phyloP scores from a whole-genome alignment of 2,113 vertebrate genomes.

The Perca schrenkii region DNA sequence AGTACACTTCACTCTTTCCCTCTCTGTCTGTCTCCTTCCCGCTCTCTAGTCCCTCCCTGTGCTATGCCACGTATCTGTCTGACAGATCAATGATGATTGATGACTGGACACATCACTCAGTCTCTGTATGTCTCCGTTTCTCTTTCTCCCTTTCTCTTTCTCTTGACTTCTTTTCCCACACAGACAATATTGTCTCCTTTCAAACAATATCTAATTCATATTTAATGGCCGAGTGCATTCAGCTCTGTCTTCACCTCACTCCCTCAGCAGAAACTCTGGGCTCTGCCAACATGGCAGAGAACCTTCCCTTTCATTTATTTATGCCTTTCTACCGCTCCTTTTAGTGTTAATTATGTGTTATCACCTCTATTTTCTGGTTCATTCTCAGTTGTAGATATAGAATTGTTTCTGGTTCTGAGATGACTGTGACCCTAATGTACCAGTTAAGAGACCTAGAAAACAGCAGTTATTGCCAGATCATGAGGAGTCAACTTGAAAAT shows the following conservation, averaged over 20 bases:
- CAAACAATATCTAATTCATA: conserved; percentile 55
- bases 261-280: conserved; percentile 15
- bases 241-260: conserved; percentile 5
- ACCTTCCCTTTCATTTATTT: conserved; percentile 42
- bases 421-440: neutral
- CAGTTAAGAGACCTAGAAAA: conserved; percentile 15
- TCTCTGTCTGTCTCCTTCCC: neutral
- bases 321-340: conserved; percentile 13
- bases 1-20: neutral
- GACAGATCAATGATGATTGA: conserved; percentile 56
- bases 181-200: conserved; percentile 15
- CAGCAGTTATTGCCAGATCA: neutral
- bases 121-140: conserved; percentile 6
- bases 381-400: neutral
- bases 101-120: conserved; percentile 21
- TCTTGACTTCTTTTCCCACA: neutral
- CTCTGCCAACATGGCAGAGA: conserved; percentile 29
- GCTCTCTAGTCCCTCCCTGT: neutral
- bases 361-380: neutral
- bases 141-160: conserved; percentile 7
- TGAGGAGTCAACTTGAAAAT: neutral
- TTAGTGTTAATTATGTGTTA: conserved; percentile 26
- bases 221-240: conserved; percentile 62
- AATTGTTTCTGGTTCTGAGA: conserved; percentile 7
- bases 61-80: conserved; percentile 10